These are phyloP conservation scores for Globia sparganii DNA, from an alignment of 2,888 invertebrate genomes.

Conservation along the genomic window DNA sequence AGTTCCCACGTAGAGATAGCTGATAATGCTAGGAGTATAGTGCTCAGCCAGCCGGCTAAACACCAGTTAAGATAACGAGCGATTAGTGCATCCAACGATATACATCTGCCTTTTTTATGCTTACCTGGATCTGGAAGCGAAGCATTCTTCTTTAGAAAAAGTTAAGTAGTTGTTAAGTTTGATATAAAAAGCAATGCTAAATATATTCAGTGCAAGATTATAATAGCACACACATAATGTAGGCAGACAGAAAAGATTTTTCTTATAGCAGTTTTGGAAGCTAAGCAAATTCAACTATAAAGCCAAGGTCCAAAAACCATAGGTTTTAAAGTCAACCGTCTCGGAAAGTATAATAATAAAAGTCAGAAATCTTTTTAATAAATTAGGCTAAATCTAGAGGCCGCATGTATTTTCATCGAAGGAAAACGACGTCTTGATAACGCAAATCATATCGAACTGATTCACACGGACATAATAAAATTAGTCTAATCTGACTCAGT, in stretches of 20 bases:
- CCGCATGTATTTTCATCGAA: not conserved
- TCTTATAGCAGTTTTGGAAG: not conserved
- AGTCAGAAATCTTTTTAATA: not conserved
- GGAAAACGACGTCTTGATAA: not conserved
- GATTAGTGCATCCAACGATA: constrained; percentile 72
- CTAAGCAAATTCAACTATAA: not conserved
- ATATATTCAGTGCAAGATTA: not conserved
- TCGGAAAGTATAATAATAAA: not conserved
- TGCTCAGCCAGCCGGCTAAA: constrained; percentile 80
- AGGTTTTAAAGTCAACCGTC: not conserved
- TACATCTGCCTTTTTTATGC: constrained; percentile 56
- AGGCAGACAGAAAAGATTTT: not conserved
- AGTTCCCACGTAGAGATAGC: constrained; percentile 81
- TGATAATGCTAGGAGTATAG: constrained; percentile 69
- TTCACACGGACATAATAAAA: constrained; percentile 77
- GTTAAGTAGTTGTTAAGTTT: constrained; percentile 18
- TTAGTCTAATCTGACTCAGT: constrained; percentile 71
- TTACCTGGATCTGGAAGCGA: constrained; percentile 29
- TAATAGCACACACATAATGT: not conserved
- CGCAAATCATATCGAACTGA: constrained; percentile 23
- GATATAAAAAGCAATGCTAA: not conserved
- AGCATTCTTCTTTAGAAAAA: constrained; percentile 18
- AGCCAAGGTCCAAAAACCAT: not conserved
- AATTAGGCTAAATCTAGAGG: not conserved
- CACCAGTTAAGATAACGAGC: constrained; percentile 76